Evolutionary conservation across 2,113 vertebrate genomes (phyloP), one percentile per base, ranked within the genome.

Genomic region (Myotis brandtii): DNA sequence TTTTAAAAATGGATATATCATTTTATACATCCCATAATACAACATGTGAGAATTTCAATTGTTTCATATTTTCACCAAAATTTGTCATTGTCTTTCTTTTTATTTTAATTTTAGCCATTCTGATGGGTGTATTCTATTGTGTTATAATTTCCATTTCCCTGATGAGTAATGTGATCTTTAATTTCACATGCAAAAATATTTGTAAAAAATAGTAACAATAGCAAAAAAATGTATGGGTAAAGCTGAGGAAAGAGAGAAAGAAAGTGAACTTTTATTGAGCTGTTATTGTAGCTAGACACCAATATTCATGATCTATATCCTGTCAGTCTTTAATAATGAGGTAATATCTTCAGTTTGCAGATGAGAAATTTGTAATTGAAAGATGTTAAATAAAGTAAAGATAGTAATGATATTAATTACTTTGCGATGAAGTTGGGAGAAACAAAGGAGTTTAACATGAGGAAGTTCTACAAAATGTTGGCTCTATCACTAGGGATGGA

Each of bases 231-330:
- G 2, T 46, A 87, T 37, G 59, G 16, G 7, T 69, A 73, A 89
- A 81, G 10, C 30, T 79, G 9, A 34, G 52, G 52, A 70, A 69
- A 81, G 56, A 62, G 52, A 52, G 9, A 13, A 75, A 32, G 59
- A 93, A 95, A 92, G n/a, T 62, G 17, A 93, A 79, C n/a, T 81
- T 90, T 95, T 48, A 32, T 25, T 80, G n/a, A 90, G 62, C 32
- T 88, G 25, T 50, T 48, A 23, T 27, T 91, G 25, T 90, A 80
- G 16, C 21, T 88, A 50, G 70, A 79, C 66, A 91, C 25, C 9
- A 89, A 86, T 11, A 87, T 62, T 30, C 7, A 7, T 90, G 52
- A 43, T 85, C 48, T 85, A 16, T 79, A 52, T 54, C 2, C 59
- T 95, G 62, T 52, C 48, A n/a, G 75, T 66, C n/a, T 93, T 89